phyloP scores from a whole-genome alignment of 2,113 vertebrate species.

The Alectura lathami region DNA sequence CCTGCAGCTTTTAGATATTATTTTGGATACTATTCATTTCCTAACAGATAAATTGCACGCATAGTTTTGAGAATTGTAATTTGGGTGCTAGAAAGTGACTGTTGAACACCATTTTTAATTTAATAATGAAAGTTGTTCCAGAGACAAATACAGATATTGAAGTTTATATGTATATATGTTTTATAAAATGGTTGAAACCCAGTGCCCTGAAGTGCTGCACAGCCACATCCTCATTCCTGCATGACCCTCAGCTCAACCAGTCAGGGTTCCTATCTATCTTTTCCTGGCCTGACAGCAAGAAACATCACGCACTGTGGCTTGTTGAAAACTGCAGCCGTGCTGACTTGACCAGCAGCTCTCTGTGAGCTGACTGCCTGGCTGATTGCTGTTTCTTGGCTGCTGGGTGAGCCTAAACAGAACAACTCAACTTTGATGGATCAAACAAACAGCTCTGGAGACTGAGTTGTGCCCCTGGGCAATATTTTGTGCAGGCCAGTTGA shows the following conservation, averaged over 20 bases:
- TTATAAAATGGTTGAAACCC: background rate
- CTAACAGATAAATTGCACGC: background rate
- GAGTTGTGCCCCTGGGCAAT: background rate
- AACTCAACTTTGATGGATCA: background rate
- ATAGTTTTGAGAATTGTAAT: background rate
- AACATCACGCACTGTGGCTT: background rate
- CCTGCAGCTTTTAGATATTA: background rate
- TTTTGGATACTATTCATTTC: background rate
- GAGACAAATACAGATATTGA: background rate
- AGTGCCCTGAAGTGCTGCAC: background rate
- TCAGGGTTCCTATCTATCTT: background rate
- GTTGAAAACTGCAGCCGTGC: background rate
- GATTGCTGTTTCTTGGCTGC: background rate
- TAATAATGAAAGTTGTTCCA: background rate
- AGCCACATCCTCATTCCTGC: background rate
- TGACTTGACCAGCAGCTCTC: background rate
- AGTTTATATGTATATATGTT: background rate
- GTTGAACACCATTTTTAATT: background rate
- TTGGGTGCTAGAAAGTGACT: background rate
- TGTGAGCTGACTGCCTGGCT: background rate
- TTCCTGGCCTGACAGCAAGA: background rate
- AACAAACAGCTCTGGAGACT: background rate
- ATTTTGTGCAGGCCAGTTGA: background rate
- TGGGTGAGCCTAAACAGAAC: constrained; percentile 28
- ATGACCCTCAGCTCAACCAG: background rate